Evolutionary conservation across 2,797 vertebrate species (phyloP), one percentile per base, ranked within the genome.

Genomic region (Todus mexicanus): DNA sequence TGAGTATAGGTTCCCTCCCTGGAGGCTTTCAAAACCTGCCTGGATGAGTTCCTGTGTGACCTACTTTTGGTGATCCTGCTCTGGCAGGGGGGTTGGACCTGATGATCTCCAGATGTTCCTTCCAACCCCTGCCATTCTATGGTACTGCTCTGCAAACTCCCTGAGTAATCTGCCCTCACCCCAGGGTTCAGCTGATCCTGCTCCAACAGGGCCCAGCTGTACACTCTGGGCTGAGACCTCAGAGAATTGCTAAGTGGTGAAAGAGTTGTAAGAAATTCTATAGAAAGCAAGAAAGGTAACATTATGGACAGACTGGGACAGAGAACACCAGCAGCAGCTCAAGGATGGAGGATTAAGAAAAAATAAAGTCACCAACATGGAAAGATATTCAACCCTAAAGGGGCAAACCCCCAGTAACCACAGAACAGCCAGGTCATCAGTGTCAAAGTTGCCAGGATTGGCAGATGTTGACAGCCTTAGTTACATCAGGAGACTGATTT

Each of bases 331-430:
- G 15, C 21, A 65, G 15, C 27, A 87, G 40, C 14, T 64, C 11
- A 57, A 81, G 22, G 20, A 57, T 12, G 45, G 27, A 53, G 65
- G 26, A 33, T 1, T 2, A 8, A 4, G 47, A 19, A 64, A 57
- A 57, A 31, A 10, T 42, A 42, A 57, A 56, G 15, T 25, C 22
- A 35, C 15, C 16, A 84, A 7, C 2, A 14, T 3, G 4, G 29
- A 50, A 77, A 69, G 21, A n/a, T 40, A 56, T 19, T 20, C 73
- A 84, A 75, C 42, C 21, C 50, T 60, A 13, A 60, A 78, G 27
- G 11, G 4, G 4, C 2, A 15, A 89, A 73, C 0, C 1, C 12
- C 19, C 11, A 47, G 20, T 54, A 59, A 70, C 22, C 4, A 26
- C 31, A 69, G 40, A 79, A 50, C 15, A 72, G 26, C 29, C 60